These are phyloP conservation scores for Ptyas mucosa DNA, from an alignment of 2,113 vertebrate genomes.

Conservation along the genomic window DNA sequence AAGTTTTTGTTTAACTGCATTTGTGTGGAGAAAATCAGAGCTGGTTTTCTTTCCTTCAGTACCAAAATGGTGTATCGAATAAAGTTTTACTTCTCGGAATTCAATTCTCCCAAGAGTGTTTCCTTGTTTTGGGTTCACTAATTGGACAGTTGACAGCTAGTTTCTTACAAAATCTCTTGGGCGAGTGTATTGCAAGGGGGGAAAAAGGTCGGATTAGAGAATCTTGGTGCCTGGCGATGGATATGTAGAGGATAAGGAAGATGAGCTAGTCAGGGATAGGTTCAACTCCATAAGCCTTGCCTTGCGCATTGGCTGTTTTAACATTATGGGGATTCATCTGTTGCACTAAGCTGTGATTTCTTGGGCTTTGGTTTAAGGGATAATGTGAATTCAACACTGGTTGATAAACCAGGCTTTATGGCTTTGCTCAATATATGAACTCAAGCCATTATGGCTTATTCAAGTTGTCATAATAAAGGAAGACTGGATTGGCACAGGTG, in stretches of 20 bases:
- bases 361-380: neutral
- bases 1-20: no score
- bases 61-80: no score
- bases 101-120: no score
- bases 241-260: neutral
- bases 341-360: neutral
- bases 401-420: neutral
- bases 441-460: neutral
- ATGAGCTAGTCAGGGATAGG: neutral
- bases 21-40: no score
- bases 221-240: neutral
- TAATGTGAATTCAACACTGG: neutral
- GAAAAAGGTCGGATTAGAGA: neutral
- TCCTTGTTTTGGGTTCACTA: no score
- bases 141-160: no score
- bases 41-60: no score
- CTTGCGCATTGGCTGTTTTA: neutral
- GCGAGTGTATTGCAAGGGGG: neutral
- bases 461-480: neutral
- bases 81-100: no score
- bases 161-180: neutral
- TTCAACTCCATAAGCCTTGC: neutral
- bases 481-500: neutral
- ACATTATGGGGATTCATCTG: neutral
- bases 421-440: neutral